Conservation (phyloP, 1,140 invertebrate species). For the Arctopsyche grandis region DNA sequence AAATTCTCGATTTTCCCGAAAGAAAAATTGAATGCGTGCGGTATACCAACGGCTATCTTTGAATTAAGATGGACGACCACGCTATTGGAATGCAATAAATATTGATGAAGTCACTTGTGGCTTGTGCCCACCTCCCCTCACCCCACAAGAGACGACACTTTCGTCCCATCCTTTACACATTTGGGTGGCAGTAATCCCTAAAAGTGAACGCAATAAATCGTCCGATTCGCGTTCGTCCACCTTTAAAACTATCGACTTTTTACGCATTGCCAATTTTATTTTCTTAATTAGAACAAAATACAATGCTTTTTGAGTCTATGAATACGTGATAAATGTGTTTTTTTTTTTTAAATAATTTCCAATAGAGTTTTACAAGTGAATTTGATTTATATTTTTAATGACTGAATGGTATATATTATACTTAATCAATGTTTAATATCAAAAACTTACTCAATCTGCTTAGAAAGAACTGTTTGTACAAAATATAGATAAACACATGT, state of each 20-base stretch:
- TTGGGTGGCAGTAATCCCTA: conserved; percentile 9
- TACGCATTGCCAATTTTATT: too few relatives aligned
- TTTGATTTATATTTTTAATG: too few relatives aligned
- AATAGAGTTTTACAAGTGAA: too few relatives aligned
- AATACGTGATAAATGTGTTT: too few relatives aligned
- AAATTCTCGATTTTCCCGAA: not conserved
- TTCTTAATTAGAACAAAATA: too few relatives aligned
- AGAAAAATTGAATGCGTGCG: not conserved
- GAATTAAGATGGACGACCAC: conserved; percentile 22
- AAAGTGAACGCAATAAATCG: not conserved
- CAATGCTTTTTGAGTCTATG: too few relatives aligned
- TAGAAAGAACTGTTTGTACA: too few relatives aligned
- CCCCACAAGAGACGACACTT: not conserved
- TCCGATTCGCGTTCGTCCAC: not conserved
- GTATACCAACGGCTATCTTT: not conserved
- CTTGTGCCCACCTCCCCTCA: not conserved
- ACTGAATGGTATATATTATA: too few relatives aligned
- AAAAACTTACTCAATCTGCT: too few relatives aligned
- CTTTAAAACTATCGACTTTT: not conserved
- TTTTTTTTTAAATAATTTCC: too few relatives aligned
- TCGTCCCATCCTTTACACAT: conserved; percentile 13
- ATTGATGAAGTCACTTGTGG: conserved; percentile 50
- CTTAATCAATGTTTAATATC: too few relatives aligned
- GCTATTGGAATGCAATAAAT: conserved; percentile 45
- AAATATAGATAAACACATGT: not conserved